phyloP scores from a whole-genome alignment of 1,140 invertebrate genomes.

The Leptinotarsa lineolata region DNA sequence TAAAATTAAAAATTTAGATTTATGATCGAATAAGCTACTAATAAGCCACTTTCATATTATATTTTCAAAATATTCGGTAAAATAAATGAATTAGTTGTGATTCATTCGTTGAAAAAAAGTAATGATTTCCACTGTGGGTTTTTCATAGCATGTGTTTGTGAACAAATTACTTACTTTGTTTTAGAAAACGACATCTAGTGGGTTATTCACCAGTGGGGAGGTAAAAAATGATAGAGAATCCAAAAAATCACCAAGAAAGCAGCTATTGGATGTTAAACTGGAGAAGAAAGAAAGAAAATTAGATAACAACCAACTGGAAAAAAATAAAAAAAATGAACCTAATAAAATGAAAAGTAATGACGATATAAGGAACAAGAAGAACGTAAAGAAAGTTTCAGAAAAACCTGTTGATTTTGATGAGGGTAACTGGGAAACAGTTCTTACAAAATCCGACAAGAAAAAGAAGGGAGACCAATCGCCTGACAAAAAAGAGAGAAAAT shows the following conservation, averaged over 20 bases:
- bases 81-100: no score
- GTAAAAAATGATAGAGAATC: constrained; percentile 57
- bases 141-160: no score
- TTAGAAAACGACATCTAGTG: constrained; percentile 58
- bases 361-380: constrained; percentile 62
- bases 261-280: constrained; percentile 58
- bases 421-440: constrained; percentile 74
- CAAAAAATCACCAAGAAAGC: constrained; percentile 56
- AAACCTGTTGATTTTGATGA: constrained; percentile 76
- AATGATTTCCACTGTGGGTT: no score
- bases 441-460: constrained; percentile 69
- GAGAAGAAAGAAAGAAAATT: constrained; percentile 55
- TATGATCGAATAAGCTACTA: no score
- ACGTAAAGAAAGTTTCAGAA: constrained; percentile 61
- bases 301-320: constrained; percentile 31
- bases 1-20: no score
- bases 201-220: constrained; percentile 52
- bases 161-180: constrained; percentile 34
- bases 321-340: constrained; percentile 56
- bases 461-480: constrained; percentile 61
- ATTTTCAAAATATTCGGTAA: no score
- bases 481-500: constrained; percentile 61
- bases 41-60: no score
- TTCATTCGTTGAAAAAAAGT: no score
- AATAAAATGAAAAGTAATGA: constrained; percentile 58